Percentiles rank a stretch among this genome's conserved stretches.
phyloP scores from a whole-genome alignment of 2,113 vertebrate species.

The Limnothrissa miodon region DNA sequence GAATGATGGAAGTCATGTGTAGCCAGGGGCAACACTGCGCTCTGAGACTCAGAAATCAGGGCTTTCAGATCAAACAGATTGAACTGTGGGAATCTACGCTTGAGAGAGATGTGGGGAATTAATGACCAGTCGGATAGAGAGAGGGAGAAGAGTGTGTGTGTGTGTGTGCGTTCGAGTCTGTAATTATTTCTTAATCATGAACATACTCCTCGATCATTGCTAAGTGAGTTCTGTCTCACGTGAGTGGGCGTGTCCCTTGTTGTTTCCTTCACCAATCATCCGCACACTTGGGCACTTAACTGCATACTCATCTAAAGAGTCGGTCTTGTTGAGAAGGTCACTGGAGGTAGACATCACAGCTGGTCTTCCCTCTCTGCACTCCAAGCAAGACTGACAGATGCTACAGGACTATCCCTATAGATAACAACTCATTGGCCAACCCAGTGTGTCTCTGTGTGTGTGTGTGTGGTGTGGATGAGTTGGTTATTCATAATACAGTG shows the following conservation, averaged over 20 bases:
- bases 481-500: not conserved
- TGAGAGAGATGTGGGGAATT: not conserved
- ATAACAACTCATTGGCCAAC: not conserved
- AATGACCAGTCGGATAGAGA: slow-evolving; percentile 15
- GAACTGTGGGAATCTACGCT: slow-evolving; percentile 27
- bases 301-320: not conserved
- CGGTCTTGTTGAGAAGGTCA: not conserved
- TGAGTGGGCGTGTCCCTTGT: not conserved
- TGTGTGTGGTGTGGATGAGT: slow-evolving; percentile 5
- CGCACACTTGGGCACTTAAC: not conserved
- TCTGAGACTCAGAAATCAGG: slow-evolving; percentile 33
- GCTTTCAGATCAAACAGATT: slow-evolving; percentile 43
- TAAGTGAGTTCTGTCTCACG: not conserved
- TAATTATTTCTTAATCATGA: not conserved
- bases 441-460: not conserved
- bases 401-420: not conserved
- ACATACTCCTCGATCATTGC: not conserved
- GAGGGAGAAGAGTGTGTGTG: not conserved
- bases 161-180: slow-evolving; percentile 10
- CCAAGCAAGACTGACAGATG: not conserved
- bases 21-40: slow-evolving; percentile 30
- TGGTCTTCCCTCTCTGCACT: not conserved
- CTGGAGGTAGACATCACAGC: not conserved
- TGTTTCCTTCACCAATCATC: not conserved
- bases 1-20: slow-evolving; percentile 46